Evolutionary conservation across 2,888 invertebrate genomes (phyloP), one percentile per base, ranked within the genome.

Genomic region (Melinaea menophilus): DNA sequence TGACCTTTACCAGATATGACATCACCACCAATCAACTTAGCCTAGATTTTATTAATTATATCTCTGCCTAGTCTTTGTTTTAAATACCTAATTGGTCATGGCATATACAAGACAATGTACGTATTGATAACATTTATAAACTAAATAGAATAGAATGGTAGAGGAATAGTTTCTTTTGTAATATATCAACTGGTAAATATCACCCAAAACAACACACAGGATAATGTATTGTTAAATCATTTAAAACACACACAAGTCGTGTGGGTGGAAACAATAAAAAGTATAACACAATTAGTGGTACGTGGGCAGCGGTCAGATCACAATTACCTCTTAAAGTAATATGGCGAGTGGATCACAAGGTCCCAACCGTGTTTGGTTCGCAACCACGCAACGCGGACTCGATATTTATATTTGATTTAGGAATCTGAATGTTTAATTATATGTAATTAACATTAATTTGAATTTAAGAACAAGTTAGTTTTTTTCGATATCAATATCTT

Each of bases 291-390:
- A 73, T 73, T 74, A 73, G 71, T 60, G 61, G 65, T 56, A 70
- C 81, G 88, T 88, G 80, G 89, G 88, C 77, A 77, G 71, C 70
- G 73, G 79, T 73, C 79, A 72, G 75, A 86, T 88, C 84, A 79
- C 89, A 89, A 90, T 89, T 89, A 87, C 84, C 81, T 75, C 79
- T 86, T 86, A 88, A 83, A 85, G 82, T 84, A 81, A 88, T 85
- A 85, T 78, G 72, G 70, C 61, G 81, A 79, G 88, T 88, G 86
- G 87, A 87, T 76, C 73, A 73, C 88, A 86, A 89, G 90, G 90
- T 73, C 77, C 72, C 73, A 69, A 70, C 63, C 89, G 87, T 88
- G 78, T 89, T 82, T 78, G 85, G 88, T 62, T 76, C 83, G 83
- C 48, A 13, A 85, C 46, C 4, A n/a, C 46, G 11, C 82, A 82